These are phyloP conservation scores for Channa argus DNA, from an alignment of 2,113 vertebrate species.

Conservation along the genomic window DNA sequence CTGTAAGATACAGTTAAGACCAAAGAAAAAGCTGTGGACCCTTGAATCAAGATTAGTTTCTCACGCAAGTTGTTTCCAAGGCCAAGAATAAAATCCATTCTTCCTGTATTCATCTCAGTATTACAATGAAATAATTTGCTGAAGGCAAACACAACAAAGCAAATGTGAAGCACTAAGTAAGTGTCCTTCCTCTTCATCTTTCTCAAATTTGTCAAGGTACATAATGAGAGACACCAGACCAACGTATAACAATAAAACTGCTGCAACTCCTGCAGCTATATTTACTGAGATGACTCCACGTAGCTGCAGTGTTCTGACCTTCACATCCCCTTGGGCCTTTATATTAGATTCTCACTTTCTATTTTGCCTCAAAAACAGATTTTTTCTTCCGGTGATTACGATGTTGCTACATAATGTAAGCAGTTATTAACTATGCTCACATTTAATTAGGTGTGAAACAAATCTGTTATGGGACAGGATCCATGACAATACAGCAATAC, in stretches of 20 bases:
- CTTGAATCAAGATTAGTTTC: not conserved
- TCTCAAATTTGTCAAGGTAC: not conserved
- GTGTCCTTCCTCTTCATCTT: not conserved
- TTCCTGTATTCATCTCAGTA: not conserved
- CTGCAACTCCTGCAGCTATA: too few relatives aligned
- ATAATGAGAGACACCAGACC: not conserved
- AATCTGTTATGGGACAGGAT: too few relatives aligned
- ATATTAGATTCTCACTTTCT: too few relatives aligned
- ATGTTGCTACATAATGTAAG: not conserved
- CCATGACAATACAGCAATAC: not conserved
- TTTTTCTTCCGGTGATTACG: not conserved
- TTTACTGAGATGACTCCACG: too few relatives aligned
- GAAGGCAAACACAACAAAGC: not conserved
- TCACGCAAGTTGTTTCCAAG: not conserved
- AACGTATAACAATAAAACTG: not conserved
- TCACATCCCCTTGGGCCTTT: not conserved
- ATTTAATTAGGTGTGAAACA: not conserved
- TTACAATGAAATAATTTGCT: not conserved
- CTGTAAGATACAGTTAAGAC: not conserved
- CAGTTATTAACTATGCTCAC: not conserved
- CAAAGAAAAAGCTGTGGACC: not conserved
- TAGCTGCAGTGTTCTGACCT: not conserved
- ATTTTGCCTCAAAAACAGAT: not conserved
- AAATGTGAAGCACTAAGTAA: not conserved
- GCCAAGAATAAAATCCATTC: not conserved